A percentile compares a stretch with the other conserved stretches of the same genome.
These are phyloP conservation scores for Nanorana parkeri DNA, from an alignment of 2,113 vertebrate genomes.

Conservation along the genomic window DNA sequence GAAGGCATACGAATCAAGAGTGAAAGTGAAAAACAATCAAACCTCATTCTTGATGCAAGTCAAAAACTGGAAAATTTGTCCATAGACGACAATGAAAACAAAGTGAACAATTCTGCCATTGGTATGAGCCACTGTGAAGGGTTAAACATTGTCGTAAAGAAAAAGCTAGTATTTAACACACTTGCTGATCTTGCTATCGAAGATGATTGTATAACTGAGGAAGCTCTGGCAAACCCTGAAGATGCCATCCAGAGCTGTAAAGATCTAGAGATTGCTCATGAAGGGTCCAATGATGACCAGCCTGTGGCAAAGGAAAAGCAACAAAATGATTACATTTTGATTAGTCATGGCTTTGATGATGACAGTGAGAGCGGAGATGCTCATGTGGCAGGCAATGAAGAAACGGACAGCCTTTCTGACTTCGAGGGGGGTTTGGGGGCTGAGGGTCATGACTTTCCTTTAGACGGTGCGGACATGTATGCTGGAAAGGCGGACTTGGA, in stretches of 20 bases:
- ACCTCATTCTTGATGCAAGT: not conserved
- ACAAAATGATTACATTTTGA: not conserved
- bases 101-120: not conserved
- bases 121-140: not conserved
- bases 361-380: conserved; percentile 74
- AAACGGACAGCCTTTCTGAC: conserved; percentile 67
- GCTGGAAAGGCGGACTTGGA: conserved; percentile 61
- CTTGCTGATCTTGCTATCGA: conserved; percentile 60
- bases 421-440: conserved; percentile 63
- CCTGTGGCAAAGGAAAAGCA: conserved; percentile 32
- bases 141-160: conserved; percentile 20
- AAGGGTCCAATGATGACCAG: conserved; percentile 64
- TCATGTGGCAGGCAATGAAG: conserved; percentile 39
- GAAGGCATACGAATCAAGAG: not conserved
- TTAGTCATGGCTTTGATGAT: conserved; percentile 62
- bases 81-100: not conserved
- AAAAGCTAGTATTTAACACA: conserved; percentile 59
- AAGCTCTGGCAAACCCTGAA: conserved; percentile 69
- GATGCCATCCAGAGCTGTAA: conserved; percentile 65
- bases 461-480: conserved; percentile 58
- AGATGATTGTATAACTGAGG: conserved; percentile 76
- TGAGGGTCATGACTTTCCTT: conserved; percentile 64
- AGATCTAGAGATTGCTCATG: conserved; percentile 67
- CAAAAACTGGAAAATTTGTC: conserved; percentile 39
- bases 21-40: not conserved